Base-by-base conservation (phyloP, 2,888 invertebrate species). In the Carterocephalus palaemon region DNA sequence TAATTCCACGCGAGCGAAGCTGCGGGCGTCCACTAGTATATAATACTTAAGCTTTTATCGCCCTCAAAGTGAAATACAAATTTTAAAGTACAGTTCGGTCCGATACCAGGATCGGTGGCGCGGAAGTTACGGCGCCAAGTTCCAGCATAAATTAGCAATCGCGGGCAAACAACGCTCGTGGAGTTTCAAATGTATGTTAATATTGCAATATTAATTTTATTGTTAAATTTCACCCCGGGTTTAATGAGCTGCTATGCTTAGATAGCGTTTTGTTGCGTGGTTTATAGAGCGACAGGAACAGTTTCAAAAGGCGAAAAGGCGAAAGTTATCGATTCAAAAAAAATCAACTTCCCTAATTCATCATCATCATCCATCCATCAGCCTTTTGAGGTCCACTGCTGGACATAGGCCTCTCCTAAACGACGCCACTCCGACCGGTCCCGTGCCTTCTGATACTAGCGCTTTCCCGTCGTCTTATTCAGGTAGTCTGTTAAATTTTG, bases 101-200 rank as follows among this genome's bases (percentile, higher is more conserved):
- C 15, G 15, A 15, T 37, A 31, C n/a, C 9, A 16, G 15, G 23
- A 23, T 37, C 36, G 43, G 36, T 13, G 29, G 36, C 16, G 17
- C 29, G 36, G 43, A 43, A 43, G 23, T 43, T 43, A 36, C 23
- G 15, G 22, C 28, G 26, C 22, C 43, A 43, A 43, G 29, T 43
- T 23, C 16, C 15, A 10, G 36, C 29, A 43, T 43, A 43, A 43
- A 43, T 43, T 43, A 43, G 29, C 29, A 12, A 36, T 31, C 16
- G 36, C 29, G 40, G 36, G 12, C 7, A 29, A 43, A 43, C 42
- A 43, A 29, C 28, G 12, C 8, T 17, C 1, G 5, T 6, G 24
- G 28, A 34, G 34, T 26, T 34, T 26, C 15, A 15, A 34, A 34
- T 42, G 22, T 43, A 28, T 34, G 42, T 26, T 13, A 34, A 34